These are phyloP conservation scores for Myrmecobius fasciatus DNA, from an alignment of 2,113 vertebrate genomes.

Conservation along the genomic window DNA sequence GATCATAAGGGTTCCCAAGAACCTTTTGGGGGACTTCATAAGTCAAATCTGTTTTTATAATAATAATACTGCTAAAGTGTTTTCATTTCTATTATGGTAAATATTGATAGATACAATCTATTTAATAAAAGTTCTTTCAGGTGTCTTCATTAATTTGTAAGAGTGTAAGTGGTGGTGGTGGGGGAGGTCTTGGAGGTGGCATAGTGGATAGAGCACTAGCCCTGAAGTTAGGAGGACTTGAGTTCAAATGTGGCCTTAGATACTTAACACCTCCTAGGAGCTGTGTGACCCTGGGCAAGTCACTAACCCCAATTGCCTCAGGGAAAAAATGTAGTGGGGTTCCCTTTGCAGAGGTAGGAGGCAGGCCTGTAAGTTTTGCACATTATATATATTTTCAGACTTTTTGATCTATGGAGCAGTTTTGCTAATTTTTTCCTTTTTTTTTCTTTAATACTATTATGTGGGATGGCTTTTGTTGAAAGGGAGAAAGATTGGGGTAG, in stretches of 20 bases:
- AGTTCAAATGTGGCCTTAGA: too few species aligned
- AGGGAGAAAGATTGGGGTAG: not conserved
- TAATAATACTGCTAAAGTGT: not conserved
- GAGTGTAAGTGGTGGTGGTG: too few species aligned
- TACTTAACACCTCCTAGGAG: too few species aligned
- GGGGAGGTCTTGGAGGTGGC: too few species aligned
- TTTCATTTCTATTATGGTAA: not conserved
- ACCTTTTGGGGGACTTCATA: not conserved
- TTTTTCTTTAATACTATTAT: not conserved
- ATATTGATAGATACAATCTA: not conserved
- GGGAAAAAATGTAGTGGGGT: too few species aligned
- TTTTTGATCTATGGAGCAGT: not conserved
- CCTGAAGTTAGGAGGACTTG: too few species aligned
- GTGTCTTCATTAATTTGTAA: not conserved
- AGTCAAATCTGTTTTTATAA: not conserved
- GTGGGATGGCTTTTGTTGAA: not conserved
- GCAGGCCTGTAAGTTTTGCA: not conserved
- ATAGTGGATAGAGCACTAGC: too few species aligned
- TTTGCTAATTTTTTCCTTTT: not conserved
- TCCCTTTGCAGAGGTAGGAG: not conserved
- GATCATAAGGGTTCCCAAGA: not conserved
- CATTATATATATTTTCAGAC: not conserved
- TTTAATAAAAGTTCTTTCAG: not conserved
- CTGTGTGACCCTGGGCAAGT: too few species aligned
- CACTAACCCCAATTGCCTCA: too few species aligned